Percentiles rank a stretch among this genome's conserved stretches.
Evolutionary conservation across 2,888 invertebrate genomes (phyloP).

Genomic region (Salpingus planirostris): DNA sequence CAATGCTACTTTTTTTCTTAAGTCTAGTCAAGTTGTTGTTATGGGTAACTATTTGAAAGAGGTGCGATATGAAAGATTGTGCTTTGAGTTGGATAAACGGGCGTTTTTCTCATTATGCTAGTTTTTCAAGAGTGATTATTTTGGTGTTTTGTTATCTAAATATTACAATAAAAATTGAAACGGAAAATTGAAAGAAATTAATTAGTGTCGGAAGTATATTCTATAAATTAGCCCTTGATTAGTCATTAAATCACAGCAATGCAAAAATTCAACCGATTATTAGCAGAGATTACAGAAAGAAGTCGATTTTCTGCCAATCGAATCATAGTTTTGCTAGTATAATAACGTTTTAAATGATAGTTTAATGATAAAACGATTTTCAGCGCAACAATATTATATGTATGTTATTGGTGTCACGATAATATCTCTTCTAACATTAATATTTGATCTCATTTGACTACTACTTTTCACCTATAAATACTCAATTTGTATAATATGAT

Average conservation of each 20-base stretch:
- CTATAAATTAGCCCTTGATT: no score
- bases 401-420: conserved; percentile 17
- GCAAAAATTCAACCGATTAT: conserved; percentile 5
- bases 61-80: conserved; percentile 13
- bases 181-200: conserved; percentile 3
- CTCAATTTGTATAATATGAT: no score
- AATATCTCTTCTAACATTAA: conserved; percentile 14
- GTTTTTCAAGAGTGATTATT: conserved; percentile 6
- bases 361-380: conserved; percentile 1
- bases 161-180: no score
- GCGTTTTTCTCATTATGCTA: background rate
- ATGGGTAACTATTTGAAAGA: conserved; percentile 3
- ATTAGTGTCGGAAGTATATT: background rate
- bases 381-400: conserved; percentile 11
- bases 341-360: conserved; percentile 4
- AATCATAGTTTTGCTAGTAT: conserved; percentile 7
- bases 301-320: conserved; percentile 1
- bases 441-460: conserved; percentile 3
- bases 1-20: conserved; percentile 3
- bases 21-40: no score
- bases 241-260: conserved; percentile 11
- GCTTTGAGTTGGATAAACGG: conserved; percentile 2
- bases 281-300: background rate
- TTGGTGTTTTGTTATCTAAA: no score
- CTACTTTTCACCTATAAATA: no score